Evolutionary conservation across 2,797 vertebrate species (phyloP), one percentile per base, ranked within the genome.

Genomic region (Pseudochromis fuscus): DNA sequence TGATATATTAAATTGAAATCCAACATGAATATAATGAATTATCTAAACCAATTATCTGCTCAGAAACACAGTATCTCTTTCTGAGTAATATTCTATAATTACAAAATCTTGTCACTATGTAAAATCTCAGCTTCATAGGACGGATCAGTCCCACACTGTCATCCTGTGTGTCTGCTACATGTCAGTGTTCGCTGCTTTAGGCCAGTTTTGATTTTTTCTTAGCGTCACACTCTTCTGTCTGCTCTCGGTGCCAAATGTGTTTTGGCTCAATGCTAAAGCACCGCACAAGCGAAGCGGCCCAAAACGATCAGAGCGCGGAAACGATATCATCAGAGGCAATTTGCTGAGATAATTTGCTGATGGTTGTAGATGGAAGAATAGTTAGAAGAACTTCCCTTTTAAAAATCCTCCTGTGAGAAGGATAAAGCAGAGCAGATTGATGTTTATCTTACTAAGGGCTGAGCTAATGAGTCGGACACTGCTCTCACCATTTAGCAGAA

Each of bases 181-280:
- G 65, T 68, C 67, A 58, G 28, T 64, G 52, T 42, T 75, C 42
- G 45, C 37, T 4, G 19, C 52, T 44, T 51, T 16, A 16, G 19
- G 0, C 44, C 37, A 65, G 1, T 51, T 67, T 19, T n/a, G n/a
- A n/a, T n/a, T 46, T 61, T 48, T 4, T 27, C 40, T 37, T 50
- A 19, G 23, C 45, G 35, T 60, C 28, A 37, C 28, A 72, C 56
- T 31, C 56, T 51, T 62, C 23, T 18, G 8, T 44, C 30, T n/a
- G n/a, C n/a, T n/a, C n/a, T 6, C 12, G 9, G 42, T 62, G 45
- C 55, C 59, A 75, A 57, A 67, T 67, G 49, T 60, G 61, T 61
- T 79, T 71, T 74, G 49, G 56, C 68, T 66, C 55, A 21, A 56
- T n/a, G n/a, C 25, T 61, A 24, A 80, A 74, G 28, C 5, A 0